phyloP scores from a whole-genome alignment of 2,113 vertebrate species.

The Lonchura striata region DNA sequence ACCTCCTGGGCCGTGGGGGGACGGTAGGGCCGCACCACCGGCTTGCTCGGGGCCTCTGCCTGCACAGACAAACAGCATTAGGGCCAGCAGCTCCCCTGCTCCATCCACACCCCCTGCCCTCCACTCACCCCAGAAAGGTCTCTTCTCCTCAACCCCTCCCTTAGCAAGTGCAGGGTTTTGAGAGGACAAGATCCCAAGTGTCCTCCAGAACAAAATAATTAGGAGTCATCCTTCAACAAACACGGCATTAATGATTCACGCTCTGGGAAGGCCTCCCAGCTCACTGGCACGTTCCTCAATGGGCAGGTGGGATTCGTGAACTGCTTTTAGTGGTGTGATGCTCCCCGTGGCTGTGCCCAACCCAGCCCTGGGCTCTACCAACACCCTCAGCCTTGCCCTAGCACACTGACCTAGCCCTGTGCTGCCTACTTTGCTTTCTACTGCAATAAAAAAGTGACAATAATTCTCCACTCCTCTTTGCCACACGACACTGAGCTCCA shows the following conservation, averaged over 20 bases:
- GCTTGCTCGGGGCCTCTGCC: slow-evolving; percentile 72
- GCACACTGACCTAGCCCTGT: fast-evolving
- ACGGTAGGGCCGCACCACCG: slow-evolving; percentile 69
- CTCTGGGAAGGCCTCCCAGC: background rate
- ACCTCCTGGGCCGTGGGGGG: slow-evolving; percentile 88
- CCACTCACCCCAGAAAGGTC: background rate
- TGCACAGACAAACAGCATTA: background rate
- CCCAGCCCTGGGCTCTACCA: background rate
- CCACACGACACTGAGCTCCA: fast-evolving
- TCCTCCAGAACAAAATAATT: background rate
- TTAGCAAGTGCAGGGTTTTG: background rate
- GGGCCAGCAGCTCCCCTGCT: background rate
- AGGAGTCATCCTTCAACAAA: background rate
- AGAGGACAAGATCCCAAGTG: background rate
- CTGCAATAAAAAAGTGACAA: background rate
- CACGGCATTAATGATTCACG: background rate
- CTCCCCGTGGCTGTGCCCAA: background rate
- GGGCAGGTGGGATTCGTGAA: background rate
- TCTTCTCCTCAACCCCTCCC: background rate
- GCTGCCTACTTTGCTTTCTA: background rate
- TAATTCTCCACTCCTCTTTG: background rate
- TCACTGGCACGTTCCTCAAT: background rate
- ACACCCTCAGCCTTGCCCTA: background rate
- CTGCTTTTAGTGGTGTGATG: background rate
- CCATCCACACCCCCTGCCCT: background rate